Percentiles rank a stretch among this genome's conserved stretches.
Conservation (phyloP, 2,113 vertebrate genomes). For the Ellobius talpinus region DNA sequence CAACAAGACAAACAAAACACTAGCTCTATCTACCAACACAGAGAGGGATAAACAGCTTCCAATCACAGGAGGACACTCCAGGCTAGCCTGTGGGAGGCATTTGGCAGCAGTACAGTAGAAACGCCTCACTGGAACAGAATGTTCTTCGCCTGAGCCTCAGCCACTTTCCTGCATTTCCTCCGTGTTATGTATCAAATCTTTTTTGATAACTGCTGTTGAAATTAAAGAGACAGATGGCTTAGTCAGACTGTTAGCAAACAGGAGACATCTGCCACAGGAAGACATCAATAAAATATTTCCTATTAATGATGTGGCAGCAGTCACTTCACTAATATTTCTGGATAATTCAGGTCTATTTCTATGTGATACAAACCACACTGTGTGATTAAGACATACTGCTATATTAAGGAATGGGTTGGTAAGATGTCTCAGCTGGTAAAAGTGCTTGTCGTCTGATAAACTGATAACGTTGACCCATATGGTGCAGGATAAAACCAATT, state of each 20-base stretch:
- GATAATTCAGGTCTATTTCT: not conserved
- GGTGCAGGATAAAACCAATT: not conserved
- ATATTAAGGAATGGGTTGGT: not conserved
- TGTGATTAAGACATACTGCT: not conserved
- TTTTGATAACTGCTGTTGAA: slow-evolving; percentile 78
- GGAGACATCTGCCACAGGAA: slow-evolving; percentile 66
- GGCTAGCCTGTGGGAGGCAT: not conserved
- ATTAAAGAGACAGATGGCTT: slow-evolving; percentile 77
- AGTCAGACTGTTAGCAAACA: slow-evolving; percentile 78
- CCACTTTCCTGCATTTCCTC: slow-evolving; percentile 81
- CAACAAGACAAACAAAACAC: not conserved
- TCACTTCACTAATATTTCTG: slow-evolving; percentile 39
- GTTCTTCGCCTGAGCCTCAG: slow-evolving; percentile 71
- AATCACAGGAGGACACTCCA: not conserved
- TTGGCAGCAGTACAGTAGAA: slow-evolving; percentile 39
- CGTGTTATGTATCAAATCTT: slow-evolving; percentile 46
- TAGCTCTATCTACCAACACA: not conserved
- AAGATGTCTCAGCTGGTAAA: not conserved
- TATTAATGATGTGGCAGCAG: not conserved
- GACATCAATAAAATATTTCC: slow-evolving; percentile 44
- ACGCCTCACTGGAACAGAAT: slow-evolving; percentile 57
- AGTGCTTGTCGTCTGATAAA: no score
- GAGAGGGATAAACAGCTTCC: not conserved
- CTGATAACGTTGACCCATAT: no score
- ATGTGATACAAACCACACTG: not conserved